These are phyloP conservation scores for Lota lota DNA, from an alignment of 2,113 vertebrate species.

Conservation along the genomic window DNA sequence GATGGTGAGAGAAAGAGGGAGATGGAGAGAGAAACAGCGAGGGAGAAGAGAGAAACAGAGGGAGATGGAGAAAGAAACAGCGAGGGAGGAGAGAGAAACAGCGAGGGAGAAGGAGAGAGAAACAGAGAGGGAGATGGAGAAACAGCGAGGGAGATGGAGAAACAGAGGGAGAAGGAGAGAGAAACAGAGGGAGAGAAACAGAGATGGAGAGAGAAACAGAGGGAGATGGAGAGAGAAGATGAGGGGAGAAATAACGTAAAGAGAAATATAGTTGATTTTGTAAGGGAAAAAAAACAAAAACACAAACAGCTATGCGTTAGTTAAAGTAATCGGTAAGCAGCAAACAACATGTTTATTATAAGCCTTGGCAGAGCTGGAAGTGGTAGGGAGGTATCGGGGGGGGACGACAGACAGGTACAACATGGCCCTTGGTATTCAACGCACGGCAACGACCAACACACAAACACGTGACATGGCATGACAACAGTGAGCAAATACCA, in stretches of 20 bases:
- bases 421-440: constrained; percentile 11
- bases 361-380: constrained; percentile 32
- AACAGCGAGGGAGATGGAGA: constrained; percentile 19
- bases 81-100: neutral
- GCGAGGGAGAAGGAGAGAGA: neutral
- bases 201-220: neutral
- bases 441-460: constrained; percentile 21
- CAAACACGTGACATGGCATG: constrained; percentile 3
- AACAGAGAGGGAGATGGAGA: neutral
- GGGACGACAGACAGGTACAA: constrained; percentile 7
- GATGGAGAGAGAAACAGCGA: no score
- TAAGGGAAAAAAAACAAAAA: constrained; percentile 47
- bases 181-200: neutral
- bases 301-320: constrained; percentile 59
- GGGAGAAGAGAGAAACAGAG: constrained; percentile 3
- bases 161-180: constrained; percentile 1
- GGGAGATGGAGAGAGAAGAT: constrained; percentile 22
- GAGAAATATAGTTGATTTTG: constrained; percentile 15
- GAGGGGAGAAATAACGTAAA: constrained; percentile 6
- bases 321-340: constrained; percentile 28
- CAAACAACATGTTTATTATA: constrained; percentile 40
- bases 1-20: no score
- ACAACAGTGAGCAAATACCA: neutral
- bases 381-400: constrained; percentile 18
- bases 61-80: neutral